These are phyloP conservation scores for Aethes cnicana DNA, from an alignment of 2,888 invertebrate species.

Conservation along the genomic window DNA sequence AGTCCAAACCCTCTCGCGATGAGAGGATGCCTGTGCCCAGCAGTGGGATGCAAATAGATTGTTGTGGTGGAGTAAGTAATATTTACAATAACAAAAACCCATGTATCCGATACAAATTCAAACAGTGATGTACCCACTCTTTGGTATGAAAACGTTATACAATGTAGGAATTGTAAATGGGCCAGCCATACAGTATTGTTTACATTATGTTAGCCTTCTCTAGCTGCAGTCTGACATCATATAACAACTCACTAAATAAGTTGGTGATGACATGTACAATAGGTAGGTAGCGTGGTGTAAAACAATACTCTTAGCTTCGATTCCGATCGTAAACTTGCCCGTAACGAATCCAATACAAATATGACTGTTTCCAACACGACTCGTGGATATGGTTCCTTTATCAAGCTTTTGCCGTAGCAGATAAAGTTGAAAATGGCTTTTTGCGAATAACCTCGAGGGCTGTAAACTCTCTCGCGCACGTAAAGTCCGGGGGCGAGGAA, in stretches of 20 bases:
- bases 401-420: conserved; percentile 1
- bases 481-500: conserved; percentile 36
- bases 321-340: conserved; percentile 61
- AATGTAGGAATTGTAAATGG: conserved; percentile 14
- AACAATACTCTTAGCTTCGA: conserved; percentile 42
- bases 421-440: conserved; percentile 15
- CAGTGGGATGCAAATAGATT: no score
- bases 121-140: conserved; percentile 17
- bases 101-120: conserved; percentile 9
- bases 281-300: conserved; percentile 28
- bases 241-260: conserved; percentile 25
- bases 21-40: no score
- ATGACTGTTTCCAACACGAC: conserved; percentile 47
- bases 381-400: conserved; percentile 9
- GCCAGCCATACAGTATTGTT: conserved; percentile 4
- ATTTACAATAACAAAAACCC: conserved; percentile 18
- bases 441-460: background rate
- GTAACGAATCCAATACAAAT: conserved; percentile 74
- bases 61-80: no score
- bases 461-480: conserved; percentile 17
- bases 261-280: conserved; percentile 11
- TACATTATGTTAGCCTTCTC: conserved; percentile 23
- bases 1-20: no score
- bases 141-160: conserved; percentile 19
- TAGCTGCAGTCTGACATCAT: conserved; percentile 18